phyloP scores from a whole-genome alignment of 2,797 vertebrate genomes.

The Pangasius macronema region DNA sequence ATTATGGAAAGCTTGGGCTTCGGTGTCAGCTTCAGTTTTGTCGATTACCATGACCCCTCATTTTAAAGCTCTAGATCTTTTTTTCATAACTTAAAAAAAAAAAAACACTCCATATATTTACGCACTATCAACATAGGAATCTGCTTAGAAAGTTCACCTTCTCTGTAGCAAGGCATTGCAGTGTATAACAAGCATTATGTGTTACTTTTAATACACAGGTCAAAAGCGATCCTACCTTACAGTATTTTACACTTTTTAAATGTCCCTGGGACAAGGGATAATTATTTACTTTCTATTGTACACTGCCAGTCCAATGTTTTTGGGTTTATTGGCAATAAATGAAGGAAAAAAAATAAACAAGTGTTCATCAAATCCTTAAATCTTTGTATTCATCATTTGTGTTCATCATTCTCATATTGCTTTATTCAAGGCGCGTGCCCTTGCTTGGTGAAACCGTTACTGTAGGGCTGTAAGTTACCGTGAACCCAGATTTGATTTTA shows the following conservation, averaged over 20 bases:
- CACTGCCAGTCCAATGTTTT: background rate
- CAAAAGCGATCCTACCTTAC: background rate
- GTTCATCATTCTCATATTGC: background rate
- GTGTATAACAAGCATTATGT: background rate
- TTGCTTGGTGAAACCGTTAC: background rate
- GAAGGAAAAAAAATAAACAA: background rate
- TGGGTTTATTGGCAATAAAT: background rate
- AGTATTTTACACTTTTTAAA: background rate
- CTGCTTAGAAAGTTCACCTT: background rate
- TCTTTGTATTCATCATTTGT: no score
- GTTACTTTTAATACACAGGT: background rate
- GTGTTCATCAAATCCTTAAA: background rate
- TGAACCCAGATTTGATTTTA: background rate
- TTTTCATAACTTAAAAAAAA: background rate
- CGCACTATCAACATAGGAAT: background rate
- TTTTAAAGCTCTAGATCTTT: background rate
- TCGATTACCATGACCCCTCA: background rate
- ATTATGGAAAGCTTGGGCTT: constrained; percentile 1
- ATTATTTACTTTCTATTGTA: background rate
- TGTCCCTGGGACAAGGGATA: background rate
- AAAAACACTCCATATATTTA: background rate
- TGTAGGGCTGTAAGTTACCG: background rate
- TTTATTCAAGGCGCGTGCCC: background rate
- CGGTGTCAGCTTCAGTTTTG: background rate
- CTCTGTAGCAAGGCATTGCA: background rate